Evolutionary conservation across 1,140 invertebrate genomes (phyloP).

Genomic region (Galleria mellonella): DNA sequence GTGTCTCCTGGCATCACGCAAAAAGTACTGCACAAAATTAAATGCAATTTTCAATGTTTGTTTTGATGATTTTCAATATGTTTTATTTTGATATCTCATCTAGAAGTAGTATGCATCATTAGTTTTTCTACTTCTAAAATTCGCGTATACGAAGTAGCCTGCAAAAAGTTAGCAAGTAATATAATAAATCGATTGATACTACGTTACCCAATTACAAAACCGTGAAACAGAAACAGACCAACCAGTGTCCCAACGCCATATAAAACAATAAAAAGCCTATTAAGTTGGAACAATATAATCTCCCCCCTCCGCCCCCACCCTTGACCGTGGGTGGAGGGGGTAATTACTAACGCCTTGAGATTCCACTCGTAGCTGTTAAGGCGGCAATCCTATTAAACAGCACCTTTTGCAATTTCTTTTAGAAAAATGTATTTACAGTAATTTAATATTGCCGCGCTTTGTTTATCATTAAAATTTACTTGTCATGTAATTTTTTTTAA

Average conservation of each 20-base stretch:
- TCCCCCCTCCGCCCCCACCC: background rate
- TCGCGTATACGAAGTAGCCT: too few species aligned
- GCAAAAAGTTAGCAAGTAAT: too few species aligned
- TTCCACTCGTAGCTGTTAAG: constrained; percentile 1
- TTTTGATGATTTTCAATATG: too few species aligned
- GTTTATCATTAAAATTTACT: constrained; percentile 15
- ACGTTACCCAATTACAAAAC: background rate
- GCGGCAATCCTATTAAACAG: constrained; percentile 13
- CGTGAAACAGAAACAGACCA: background rate
- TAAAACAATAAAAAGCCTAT: constrained; percentile 25
- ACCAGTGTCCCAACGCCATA: constrained; percentile 10
- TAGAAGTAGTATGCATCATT: too few species aligned
- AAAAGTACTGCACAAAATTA: too few species aligned
- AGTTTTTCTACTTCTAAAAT: too few species aligned
- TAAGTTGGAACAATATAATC: constrained; percentile 21
- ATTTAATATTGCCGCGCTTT: constrained; percentile 7
- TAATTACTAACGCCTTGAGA: constrained; percentile 19
- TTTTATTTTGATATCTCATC: too few species aligned
- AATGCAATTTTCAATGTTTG: too few species aligned
- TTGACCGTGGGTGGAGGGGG: background rate
- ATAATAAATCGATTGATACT: too few species aligned
- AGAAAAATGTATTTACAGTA: constrained; percentile 5
- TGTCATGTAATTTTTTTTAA: too few species aligned
- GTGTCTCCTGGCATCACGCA: too few species aligned
- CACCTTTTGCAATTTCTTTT: constrained; percentile 11